phyloP scores from a whole-genome alignment of 2,797 vertebrate genomes.

The Cossypha niveicapilla region DNA sequence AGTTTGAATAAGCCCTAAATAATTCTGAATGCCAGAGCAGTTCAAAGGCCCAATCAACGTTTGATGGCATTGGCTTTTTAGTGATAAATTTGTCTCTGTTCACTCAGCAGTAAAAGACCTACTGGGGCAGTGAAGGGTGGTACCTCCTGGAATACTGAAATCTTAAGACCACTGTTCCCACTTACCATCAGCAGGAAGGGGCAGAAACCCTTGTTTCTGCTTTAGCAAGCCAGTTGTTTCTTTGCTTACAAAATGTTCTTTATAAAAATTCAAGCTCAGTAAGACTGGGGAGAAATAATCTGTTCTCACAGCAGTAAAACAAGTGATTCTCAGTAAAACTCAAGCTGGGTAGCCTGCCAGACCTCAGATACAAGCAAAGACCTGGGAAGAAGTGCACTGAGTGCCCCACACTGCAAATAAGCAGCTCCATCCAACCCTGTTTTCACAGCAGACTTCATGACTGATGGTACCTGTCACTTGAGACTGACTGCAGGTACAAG shows the following conservation, averaged over 20 bases:
- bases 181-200: neutral
- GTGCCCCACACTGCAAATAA: neutral
- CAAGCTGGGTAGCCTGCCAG: neutral
- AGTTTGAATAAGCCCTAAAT: neutral
- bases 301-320: neutral
- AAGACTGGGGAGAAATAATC: neutral
- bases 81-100: neutral
- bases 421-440: rapidly evolving
- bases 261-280: neutral
- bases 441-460: neutral
- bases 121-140: neutral
- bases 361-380: neutral
- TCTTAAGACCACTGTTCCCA: neutral
- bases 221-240: neutral
- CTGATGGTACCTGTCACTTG: neutral
- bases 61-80: neutral
- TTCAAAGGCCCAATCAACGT: neutral
- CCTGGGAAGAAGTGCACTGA: neutral
- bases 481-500: neutral
- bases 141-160: neutral
- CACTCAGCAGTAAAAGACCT: neutral
- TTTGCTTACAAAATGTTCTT: neutral
- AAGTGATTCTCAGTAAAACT: neutral
- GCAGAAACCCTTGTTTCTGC: neutral
- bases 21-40: neutral